Evolutionary conservation across 2,888 invertebrate genomes (phyloP).

Genomic region (Amorpha juglandis): DNA sequence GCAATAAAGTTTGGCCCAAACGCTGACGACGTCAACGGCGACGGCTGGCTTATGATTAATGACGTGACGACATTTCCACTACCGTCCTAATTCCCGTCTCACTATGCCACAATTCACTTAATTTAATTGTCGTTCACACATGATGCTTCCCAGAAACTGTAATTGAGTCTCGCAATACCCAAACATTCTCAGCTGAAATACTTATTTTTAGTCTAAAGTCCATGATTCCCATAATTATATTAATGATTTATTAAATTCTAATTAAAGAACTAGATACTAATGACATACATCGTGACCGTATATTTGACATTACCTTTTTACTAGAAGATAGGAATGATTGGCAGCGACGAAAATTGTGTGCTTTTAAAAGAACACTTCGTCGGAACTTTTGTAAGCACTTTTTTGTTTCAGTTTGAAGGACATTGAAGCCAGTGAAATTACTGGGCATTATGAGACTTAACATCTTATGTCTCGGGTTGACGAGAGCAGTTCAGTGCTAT

Average conservation of each 20-base stretch:
- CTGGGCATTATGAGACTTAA: no score
- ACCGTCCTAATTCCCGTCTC: constrained; percentile 13
- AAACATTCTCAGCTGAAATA: not conserved
- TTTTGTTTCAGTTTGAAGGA: no score
- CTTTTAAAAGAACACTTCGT: no score
- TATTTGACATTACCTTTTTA: no score
- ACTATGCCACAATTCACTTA: constrained; percentile 12
- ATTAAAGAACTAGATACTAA: not conserved
- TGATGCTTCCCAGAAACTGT: constrained; percentile 9
- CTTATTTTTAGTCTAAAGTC: constrained; percentile 5
- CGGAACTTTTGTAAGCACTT: no score
- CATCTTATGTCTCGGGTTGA: no score
- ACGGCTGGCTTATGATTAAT: constrained; percentile 72
- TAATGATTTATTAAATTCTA: not conserved
- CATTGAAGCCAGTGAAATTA: no score
- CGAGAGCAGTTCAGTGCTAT: no score
- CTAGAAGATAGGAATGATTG: no score
- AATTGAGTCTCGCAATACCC: not conserved
- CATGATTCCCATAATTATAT: not conserved
- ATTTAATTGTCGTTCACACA: constrained; percentile 22
- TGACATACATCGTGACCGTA: no score
- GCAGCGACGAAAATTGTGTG: no score
- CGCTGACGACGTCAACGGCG: constrained; percentile 57
- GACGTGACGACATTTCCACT: constrained; percentile 56
- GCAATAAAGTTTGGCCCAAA: constrained; percentile 65